phyloP scores from a whole-genome alignment of 2,797 vertebrate species.

The Platyrinchus mystaceus region DNA sequence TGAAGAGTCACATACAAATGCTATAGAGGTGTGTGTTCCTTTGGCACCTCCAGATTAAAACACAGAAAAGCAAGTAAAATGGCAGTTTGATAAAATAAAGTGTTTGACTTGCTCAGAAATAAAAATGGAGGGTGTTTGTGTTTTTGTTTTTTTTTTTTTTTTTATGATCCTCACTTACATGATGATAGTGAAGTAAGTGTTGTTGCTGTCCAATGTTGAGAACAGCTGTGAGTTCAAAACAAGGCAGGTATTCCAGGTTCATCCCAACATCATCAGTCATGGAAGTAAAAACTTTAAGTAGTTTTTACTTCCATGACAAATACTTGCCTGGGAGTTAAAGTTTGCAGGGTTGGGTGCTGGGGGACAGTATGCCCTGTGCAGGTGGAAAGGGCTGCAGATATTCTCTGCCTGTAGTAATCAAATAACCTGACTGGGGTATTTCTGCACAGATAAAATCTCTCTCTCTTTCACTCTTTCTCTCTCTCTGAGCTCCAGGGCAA shows the following conservation, averaged over 20 bases:
- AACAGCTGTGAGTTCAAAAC: background rate
- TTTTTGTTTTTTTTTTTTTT: background rate
- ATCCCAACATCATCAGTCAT: background rate
- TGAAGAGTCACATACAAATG: background rate
- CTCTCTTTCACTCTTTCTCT: background rate
- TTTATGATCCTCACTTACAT: background rate
- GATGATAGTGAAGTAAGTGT: background rate
- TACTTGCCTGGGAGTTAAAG: background rate
- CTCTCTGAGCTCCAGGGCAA: background rate
- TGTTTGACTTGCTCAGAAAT: conserved; percentile 1
- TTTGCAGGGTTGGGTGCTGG: background rate
- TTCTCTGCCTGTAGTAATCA: background rate
- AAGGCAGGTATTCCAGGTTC: background rate
- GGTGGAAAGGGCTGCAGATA: background rate
- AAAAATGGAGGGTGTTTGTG: background rate
- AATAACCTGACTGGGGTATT: background rate
- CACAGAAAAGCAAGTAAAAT: background rate
- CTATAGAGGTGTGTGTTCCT: background rate
- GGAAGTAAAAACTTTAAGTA: background rate
- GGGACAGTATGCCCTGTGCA: background rate
- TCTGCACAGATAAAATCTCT: background rate
- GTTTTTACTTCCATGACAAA: background rate
- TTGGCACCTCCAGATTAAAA: conserved; percentile 9
- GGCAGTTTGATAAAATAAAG: background rate
- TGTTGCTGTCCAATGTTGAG: background rate